phyloP scores from a whole-genome alignment of 23 tunicate species.

The Trididemnum nubilum region DNA sequence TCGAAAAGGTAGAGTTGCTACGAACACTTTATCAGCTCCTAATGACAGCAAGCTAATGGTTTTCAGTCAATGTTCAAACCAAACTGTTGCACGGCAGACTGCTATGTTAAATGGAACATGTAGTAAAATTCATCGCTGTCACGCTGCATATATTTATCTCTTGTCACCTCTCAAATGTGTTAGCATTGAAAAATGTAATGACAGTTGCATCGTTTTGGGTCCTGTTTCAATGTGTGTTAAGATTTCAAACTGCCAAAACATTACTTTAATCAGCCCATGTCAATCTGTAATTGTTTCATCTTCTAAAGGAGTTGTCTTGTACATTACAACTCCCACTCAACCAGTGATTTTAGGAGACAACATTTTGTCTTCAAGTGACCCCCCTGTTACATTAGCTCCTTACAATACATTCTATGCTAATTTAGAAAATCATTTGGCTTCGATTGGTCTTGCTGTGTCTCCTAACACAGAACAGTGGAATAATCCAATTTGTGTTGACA shows the following conservation, averaged over 20 bases:
- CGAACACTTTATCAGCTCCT: slow-evolving; percentile 31
- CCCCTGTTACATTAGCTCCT: slow-evolving; percentile 74
- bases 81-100: slow-evolving; percentile 76
- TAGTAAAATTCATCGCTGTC: slow-evolving; percentile 66
- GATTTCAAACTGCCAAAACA: slow-evolving; percentile 60
- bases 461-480: slow-evolving; percentile 93
- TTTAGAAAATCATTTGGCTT: slow-evolving; percentile 67
- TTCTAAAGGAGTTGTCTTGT: slow-evolving; percentile 38
- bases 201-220: slow-evolving; percentile 65
- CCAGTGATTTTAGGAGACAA: slow-evolving; percentile 62
- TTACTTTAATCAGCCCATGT: slow-evolving; percentile 76
- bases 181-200: slow-evolving; percentile 82
- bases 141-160: slow-evolving; percentile 60
- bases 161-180: slow-evolving; percentile 74
- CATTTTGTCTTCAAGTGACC: neutral
- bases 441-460: slow-evolving; percentile 66
- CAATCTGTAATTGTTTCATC: slow-evolving; percentile 46
- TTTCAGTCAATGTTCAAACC: slow-evolving; percentile 67
- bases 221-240: slow-evolving; percentile 72
- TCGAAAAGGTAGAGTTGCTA: slow-evolving; percentile 40
- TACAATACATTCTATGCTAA: slow-evolving; percentile 81
- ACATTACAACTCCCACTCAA: slow-evolving; percentile 70
- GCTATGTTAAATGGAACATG: slow-evolving; percentile 32
- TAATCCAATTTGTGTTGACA: slow-evolving; percentile 60
- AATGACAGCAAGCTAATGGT: slow-evolving; percentile 34